Base-by-base conservation (phyloP, 1,140 invertebrate species). In the Lepidostoma basale region DNA sequence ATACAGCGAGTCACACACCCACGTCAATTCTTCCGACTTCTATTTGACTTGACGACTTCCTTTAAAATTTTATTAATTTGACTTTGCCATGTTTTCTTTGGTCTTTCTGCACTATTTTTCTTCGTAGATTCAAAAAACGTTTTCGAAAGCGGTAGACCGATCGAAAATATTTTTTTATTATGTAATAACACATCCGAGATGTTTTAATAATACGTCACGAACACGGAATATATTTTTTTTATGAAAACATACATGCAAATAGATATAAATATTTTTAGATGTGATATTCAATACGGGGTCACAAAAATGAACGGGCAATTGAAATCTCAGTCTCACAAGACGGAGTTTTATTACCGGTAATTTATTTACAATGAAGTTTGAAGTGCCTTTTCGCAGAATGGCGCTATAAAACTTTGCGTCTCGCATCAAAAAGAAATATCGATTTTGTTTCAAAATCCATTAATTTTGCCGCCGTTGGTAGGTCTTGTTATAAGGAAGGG, bases 391-490 rank as follows among this genome's bases (percentile, higher is more conserved):
- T 56, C 28, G 14, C 28, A 26, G 45, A 63, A 20, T 10, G 59
- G 25, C 16, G 10, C 56, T 26, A 62, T 60, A 68, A 68, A 68
- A 68, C 20, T 68, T 68, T 36, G 36, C 22, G 22, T 42, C 33
- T 49, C 39, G 56, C 66, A 65, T 65, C 62, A 65, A 65, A 65
- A 65, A 65, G 62, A 65, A 65, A 65, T 65, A 65, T 65, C 62
- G 44, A 68, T 52, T 63, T 58, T 56, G 62, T 63, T 63, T 64
- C 62, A 63, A 69, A 69, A 69, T 69, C 68, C 62, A 69, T 69
- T 69, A 69, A 69, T 69, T 63, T 40, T 42, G 8, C 52, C 42
- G 22, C 28, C 22, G 44, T 23, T 10, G 28, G 44, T 36, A 14
- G 52, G n/a, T 39, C 33, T 42, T 28, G 42, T 16, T n/a, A 58